Evolutionary conservation across 2,888 invertebrate species (phyloP).

Genomic region (Linnaemya vulpina): DNA sequence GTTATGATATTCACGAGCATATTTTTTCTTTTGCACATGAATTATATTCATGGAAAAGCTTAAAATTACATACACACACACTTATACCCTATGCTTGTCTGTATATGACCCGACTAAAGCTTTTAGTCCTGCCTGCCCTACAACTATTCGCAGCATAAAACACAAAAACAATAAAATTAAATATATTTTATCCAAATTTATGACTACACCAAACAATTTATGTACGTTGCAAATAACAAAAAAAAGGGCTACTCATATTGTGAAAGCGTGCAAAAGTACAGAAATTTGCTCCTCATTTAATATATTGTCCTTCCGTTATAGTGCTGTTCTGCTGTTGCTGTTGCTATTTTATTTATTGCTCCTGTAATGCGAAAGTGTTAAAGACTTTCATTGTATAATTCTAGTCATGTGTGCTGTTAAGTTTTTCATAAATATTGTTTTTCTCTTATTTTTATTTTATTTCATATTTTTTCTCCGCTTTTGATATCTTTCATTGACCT

Average conservation of each 20-base stretch:
- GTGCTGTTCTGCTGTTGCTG: background rate
- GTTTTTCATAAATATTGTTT: conserved; percentile 23
- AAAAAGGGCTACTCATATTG: background rate
- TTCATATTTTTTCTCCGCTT: too few species aligned
- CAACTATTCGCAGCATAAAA: background rate
- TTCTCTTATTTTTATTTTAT: background rate
- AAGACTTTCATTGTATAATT: conserved; percentile 5
- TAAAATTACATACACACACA: background rate
- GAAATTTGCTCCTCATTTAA: conserved; percentile 5
- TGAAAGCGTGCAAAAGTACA: background rate
- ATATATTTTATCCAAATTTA: conserved; percentile 34
- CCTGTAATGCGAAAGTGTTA: background rate
- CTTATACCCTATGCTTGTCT: too few species aligned
- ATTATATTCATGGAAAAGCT: background rate
- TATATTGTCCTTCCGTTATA: conserved; percentile 28
- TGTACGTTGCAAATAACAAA: background rate
- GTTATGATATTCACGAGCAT: background rate
- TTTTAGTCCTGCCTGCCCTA: background rate
- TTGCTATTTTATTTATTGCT: conserved; percentile 1
- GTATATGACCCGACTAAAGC: conserved; percentile 11
- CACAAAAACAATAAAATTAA: conserved; percentile 11
- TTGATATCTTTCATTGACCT: conserved; percentile 37
- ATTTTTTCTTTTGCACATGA: background rate
- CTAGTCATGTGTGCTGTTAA: conserved; percentile 34
- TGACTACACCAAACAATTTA: conserved; percentile 22